phyloP scores from a whole-genome alignment of 37 sponge, comb jelly and placozoan genomes.

The Beroe forskalii region DNA sequence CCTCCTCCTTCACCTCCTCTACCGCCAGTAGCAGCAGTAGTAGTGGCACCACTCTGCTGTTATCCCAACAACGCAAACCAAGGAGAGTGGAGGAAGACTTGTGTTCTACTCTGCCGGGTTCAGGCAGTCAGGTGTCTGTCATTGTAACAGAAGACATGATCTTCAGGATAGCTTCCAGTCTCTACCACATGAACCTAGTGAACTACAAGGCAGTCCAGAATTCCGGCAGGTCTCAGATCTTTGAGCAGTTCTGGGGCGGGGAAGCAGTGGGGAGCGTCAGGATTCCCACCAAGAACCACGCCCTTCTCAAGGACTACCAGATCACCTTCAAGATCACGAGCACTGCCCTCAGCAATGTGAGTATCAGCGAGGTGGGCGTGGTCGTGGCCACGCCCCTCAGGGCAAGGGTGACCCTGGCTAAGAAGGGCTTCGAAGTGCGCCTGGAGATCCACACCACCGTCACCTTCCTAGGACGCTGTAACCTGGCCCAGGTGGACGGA shows the following conservation, averaged over 20 bases:
- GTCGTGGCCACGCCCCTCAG: not conserved
- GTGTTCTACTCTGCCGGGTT: not conserved
- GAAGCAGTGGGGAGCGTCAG: not conserved
- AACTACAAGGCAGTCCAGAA: constrained; percentile 7
- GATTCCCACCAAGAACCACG: not conserved
- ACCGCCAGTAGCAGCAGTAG: not conserved
- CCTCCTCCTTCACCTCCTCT: not conserved
- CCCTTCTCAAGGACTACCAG: not conserved
- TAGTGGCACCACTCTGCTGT: not conserved
- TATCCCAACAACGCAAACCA: too few species aligned
- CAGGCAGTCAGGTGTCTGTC: not conserved
- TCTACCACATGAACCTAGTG: not conserved
- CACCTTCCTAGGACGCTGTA: not conserved
- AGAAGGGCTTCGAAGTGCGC: not conserved
- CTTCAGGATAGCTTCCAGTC: not conserved
- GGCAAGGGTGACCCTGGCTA: not conserved
- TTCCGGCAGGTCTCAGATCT: not conserved
- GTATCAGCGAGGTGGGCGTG: not conserved
- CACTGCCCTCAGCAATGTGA: not conserved
- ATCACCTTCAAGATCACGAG: constrained; percentile 18
- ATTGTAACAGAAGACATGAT: constrained; percentile 18
- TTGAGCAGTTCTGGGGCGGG: not conserved
- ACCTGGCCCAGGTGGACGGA: not conserved
- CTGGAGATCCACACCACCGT: not conserved
- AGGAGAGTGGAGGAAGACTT: not conserved